Evolutionary conservation across 2,888 invertebrate species (phyloP), one percentile per base, ranked within the genome.

Genomic region (Stomorhina lunata): DNA sequence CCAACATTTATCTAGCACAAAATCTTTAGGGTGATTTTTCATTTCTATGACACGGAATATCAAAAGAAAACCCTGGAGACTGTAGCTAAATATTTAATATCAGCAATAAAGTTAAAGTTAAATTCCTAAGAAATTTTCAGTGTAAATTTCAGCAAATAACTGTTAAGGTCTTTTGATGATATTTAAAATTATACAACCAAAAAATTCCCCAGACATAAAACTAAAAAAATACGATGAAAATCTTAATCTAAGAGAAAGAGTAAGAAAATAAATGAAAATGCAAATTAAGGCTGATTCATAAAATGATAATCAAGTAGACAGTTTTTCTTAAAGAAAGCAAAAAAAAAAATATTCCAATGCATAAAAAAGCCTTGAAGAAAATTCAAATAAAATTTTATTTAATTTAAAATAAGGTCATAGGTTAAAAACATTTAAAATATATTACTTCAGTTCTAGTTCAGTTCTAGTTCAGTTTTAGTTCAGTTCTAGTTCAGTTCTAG

Each of bases 251-350:
- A 22, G 4, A 32, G 9, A 57, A 32, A 37, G 27, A 27, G 15
- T 15, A 17, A 57, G 22, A 37, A 69, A 57, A 34, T n/a, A 20
- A 20, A 59, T 45, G 32, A 59, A 48, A 65, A 78, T 78, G 69
- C 69, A 71, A 78, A 55, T 78, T 71, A 71, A 57, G 43, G 34
- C 29, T 50, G 29, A 20, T 27, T 57, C 57, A 43, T 17, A 45
- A n/a, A 37, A 55, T 22, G 2, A 32, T 45, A 57, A 34, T 22
- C 37, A 6, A 43, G 43, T 27, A 68, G 12, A 43, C 53, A n/a
- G n/a, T 40, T 43, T 53, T 9, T 3, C 20, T 12, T 32, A 45
- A 22, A 4, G 37, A 59, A 48, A 65, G 25, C 2, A 37, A 43
- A 25, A 48, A 10, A 25, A 3, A 22, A 34, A 4, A 17, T 15